Evolutionary conservation across 2,797 vertebrate species (phyloP), one percentile per base, ranked within the genome.

Genomic region (Tangara arthus): DNA sequence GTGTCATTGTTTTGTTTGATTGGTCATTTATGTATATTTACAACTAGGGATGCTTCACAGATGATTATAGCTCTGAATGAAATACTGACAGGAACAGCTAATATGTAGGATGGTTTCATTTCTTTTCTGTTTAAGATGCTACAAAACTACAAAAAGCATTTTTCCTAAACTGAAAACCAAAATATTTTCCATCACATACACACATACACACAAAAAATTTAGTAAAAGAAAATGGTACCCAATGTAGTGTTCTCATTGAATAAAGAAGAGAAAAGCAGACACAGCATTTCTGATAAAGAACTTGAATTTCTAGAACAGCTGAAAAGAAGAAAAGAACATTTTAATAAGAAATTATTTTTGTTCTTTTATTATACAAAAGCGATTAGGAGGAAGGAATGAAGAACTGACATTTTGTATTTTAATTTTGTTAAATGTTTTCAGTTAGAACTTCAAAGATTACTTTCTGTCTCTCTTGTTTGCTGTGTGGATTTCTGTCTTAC

Each of bases 11-110:
- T 95, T 73, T 63, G 13, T 93, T 79, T 85, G 69, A 75, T 93
- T 80, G 85, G 85, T 89, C 90, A 88, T 73, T 93, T 82, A 73
- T 80, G 27, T 70, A 15, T 72, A 59, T 90, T 88, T 91, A 72
- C 68, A 76, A 64, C n/a, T 23, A 80, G 49, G 28, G 44, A 55
- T 75, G 21, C 14, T 91, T 75, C 52, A 63, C 15, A 66, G 56
- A 80, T 66, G 10, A 82, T 88, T 70, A 30, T 12, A 66, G 52
- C 49, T 87, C 80, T 90, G 55, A 87, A 64, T 44, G 60, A 72
- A 95, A 68, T 56, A 27, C 66, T 68, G 46, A 78, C 28, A 90
- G 78, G 50, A 90, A 68, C 59, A 63, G n/a, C 20, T 57, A 68
- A 75, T n/a, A 14, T 20, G 12, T 44, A 27, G 52, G 30, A 57